Evolutionary conservation across 2,113 vertebrate genomes (phyloP).

Genomic region (Mesembrinibis cayennensis): DNA sequence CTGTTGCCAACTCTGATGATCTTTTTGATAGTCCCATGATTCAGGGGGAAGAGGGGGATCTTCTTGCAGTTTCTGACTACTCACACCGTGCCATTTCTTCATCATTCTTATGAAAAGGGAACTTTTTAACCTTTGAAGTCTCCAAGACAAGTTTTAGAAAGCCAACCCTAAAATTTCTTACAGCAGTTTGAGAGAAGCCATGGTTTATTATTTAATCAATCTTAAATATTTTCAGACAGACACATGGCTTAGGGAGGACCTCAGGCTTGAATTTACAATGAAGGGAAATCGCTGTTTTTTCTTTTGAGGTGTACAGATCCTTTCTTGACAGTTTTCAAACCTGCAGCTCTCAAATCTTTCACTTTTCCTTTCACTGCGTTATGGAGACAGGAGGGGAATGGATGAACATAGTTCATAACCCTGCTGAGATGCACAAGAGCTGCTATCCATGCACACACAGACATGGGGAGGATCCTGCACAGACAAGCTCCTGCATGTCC

Average conservation of each 20-base stretch:
- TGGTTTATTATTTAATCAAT: background rate
- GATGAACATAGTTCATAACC: background rate
- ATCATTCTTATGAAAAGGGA: background rate
- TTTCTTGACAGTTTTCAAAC: background rate
- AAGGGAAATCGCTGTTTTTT: background rate
- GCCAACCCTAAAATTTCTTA: background rate
- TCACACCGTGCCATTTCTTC: background rate
- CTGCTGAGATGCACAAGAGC: background rate
- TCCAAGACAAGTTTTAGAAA: background rate
- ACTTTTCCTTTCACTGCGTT: background rate
- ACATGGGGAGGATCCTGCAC: background rate
- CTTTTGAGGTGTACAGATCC: background rate
- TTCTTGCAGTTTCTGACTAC: background rate
- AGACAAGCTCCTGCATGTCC: background rate
- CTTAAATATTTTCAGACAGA: background rate
- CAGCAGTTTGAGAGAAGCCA: background rate
- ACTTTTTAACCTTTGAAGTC: background rate
- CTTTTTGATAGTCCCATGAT: background rate
- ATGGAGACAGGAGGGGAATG: background rate
- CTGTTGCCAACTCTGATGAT: background rate
- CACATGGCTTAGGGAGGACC: background rate
- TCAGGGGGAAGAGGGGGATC: background rate
- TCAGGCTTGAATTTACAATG: background rate
- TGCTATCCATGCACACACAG: rapidly evolving
- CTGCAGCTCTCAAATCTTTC: background rate